Evolutionary conservation across 2,797 vertebrate species (phyloP).

Genomic region (Enteromius argenteus): DNA sequence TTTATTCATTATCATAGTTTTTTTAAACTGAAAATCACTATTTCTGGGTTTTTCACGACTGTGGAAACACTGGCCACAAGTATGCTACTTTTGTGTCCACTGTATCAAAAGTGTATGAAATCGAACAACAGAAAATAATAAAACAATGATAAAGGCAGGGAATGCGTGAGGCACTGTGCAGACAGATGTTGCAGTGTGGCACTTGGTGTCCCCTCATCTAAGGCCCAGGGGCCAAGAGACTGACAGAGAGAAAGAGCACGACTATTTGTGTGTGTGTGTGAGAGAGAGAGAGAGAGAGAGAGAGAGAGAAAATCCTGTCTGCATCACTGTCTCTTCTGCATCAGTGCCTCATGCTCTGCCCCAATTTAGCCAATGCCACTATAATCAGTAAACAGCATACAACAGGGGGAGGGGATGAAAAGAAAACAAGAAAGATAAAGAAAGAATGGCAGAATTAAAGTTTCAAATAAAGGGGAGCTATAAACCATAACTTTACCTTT

Average conservation of each 20-base stretch:
- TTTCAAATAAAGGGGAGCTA: slow-evolving; percentile 57
- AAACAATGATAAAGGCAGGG: neutral
- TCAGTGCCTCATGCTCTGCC: slow-evolving; percentile 69
- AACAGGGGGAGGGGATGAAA: slow-evolving; percentile 68
- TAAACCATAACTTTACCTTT: slow-evolving; percentile 1
- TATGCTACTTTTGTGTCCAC: neutral
- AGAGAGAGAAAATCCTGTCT: slow-evolving; percentile 44
- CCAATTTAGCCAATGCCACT: slow-evolving; percentile 84
- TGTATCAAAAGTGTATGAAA: neutral
- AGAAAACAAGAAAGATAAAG: slow-evolving; percentile 9
- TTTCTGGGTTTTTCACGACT: neutral
- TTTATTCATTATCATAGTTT: neutral
- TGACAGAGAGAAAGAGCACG: slow-evolving; percentile 33
- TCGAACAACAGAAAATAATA: neutral
- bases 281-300: slow-evolving; percentile 44
- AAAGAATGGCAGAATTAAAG: slow-evolving; percentile 18
- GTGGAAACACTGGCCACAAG: neutral
- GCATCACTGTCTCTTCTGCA: slow-evolving; percentile 77
- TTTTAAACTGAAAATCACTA: neutral
- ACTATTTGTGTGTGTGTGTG: slow-evolving; percentile 40
- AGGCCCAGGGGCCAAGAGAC: slow-evolving; percentile 45
- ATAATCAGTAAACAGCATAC: slow-evolving; percentile 66
- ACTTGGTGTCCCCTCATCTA: slow-evolving; percentile 45
- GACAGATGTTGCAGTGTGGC: slow-evolving; percentile 52
- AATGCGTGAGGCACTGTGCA: slow-evolving; percentile 27